These are phyloP conservation scores for Patella caerulea DNA, from an alignment of 2,888 invertebrate species.

Conservation along the genomic window DNA sequence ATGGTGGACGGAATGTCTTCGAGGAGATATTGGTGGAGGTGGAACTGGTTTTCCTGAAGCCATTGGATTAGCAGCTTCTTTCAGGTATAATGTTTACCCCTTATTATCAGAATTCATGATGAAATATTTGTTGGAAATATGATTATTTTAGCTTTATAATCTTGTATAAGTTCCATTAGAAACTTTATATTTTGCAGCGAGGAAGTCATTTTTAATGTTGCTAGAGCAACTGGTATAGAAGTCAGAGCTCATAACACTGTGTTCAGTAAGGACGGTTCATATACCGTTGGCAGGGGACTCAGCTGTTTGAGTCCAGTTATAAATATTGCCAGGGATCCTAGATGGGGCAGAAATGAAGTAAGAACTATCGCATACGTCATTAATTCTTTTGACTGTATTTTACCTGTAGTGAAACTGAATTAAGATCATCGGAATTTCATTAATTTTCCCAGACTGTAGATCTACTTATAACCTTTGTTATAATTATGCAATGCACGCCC, in stretches of 20 bases:
- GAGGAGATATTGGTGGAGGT: conserved; percentile 58
- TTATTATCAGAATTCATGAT: too few relatives aligned
- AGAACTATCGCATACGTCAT: not conserved
- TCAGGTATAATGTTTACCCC: conserved; percentile 45
- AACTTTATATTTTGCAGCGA: conserved; percentile 36
- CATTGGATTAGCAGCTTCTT: conserved; percentile 64
- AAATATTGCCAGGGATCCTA: conserved; percentile 59
- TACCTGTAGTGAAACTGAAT: too few relatives aligned
- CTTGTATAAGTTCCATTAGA: too few relatives aligned
- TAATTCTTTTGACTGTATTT: too few relatives aligned
- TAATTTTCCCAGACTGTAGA: too few relatives aligned
- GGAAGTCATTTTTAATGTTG: conserved; percentile 36
- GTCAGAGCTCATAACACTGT: conserved; percentile 36
- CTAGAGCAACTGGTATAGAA: conserved; percentile 25
- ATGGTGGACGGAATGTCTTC: conserved; percentile 64
- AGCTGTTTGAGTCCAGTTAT: conserved; percentile 62
- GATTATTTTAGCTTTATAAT: too few relatives aligned
- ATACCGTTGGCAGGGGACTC: conserved; percentile 45
- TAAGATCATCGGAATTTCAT: too few relatives aligned
- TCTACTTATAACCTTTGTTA: too few relatives aligned
- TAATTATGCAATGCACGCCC: too few relatives aligned
- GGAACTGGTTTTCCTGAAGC: conserved; percentile 66
- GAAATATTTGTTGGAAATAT: too few relatives aligned
- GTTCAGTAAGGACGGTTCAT: conserved; percentile 21
- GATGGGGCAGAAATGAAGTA: conserved; percentile 21